Conservation (phyloP, 1,140 invertebrate species). For the Dendroctonus ponderosae region DNA sequence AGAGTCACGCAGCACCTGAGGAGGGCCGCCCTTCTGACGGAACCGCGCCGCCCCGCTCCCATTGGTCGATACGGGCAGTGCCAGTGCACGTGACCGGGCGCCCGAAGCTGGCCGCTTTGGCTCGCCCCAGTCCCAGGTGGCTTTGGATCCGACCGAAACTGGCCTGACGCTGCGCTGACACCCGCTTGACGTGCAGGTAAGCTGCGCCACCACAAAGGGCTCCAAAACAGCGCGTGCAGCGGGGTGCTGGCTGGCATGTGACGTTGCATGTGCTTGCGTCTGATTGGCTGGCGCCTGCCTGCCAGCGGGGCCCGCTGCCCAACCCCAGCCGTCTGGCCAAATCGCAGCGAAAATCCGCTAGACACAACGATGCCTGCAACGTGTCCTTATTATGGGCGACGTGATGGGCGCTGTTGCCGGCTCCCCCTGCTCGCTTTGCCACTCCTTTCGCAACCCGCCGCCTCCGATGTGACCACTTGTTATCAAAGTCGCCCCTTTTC, state of each 20-base stretch:
- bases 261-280: constrained; percentile 40
- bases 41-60: constrained; percentile 3
- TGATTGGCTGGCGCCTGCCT: constrained; percentile 34
- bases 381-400: constrained; percentile 34
- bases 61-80: constrained; percentile 36
- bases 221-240: constrained; percentile 18
- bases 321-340: not conserved
- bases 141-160: not conserved
- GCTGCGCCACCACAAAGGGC: not conserved
- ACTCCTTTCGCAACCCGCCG: too few species aligned
- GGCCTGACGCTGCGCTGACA: too few species aligned
- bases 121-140: constrained; percentile 9
- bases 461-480: constrained; percentile 35
- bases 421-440: constrained; percentile 21
- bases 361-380: constrained; percentile 27
- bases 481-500: constrained; percentile 1
- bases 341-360: constrained; percentile 2
- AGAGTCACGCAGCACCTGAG: constrained; percentile 1
- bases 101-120: too few species aligned
- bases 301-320: not conserved
- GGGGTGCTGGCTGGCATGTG: constrained; percentile 38
- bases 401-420: constrained; percentile 30
- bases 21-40: constrained; percentile 3
- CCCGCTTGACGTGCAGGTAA: too few species aligned
- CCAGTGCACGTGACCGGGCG: constrained; percentile 9